phyloP scores from a whole-genome alignment of 2,113 vertebrate genomes.

The Octodon degus region DNA sequence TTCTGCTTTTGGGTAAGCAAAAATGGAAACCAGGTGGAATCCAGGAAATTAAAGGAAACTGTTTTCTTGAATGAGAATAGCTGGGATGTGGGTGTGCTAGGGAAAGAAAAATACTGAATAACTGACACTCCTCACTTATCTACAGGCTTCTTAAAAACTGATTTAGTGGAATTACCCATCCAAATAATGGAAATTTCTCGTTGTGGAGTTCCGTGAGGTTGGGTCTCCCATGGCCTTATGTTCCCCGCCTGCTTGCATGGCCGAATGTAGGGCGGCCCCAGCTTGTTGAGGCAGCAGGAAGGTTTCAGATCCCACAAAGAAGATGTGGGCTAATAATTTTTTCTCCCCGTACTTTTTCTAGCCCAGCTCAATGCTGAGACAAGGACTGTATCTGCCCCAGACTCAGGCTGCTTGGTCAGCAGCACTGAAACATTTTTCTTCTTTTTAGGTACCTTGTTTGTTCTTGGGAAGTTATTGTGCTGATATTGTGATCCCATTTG shows the following conservation, averaged over 20 bases:
- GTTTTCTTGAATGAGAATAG: constrained; percentile 26
- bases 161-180: not conserved
- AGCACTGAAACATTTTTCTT: constrained; percentile 20
- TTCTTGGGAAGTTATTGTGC: constrained; percentile 63
- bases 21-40: constrained; percentile 38
- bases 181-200: not conserved
- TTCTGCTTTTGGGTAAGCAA: constrained; percentile 16
- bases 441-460: constrained; percentile 27
- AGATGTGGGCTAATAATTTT: not conserved
- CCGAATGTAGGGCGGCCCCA: not conserved
- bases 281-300: not conserved
- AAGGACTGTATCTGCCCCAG: not conserved
- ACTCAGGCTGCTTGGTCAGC: not conserved
- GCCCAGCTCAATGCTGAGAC: not conserved
- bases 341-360: not conserved
- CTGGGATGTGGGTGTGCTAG: not conserved
- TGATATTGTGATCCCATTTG: constrained; percentile 52
- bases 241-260: not conserved
- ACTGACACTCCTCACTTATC: not conserved
- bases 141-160: not conserved
- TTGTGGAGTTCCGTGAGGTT: not conserved
- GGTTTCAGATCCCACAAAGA: not conserved
- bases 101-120: not conserved
- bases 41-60: constrained; percentile 19
- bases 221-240: rapidly evolving